Percentiles rank a stretch among this genome's conserved stretches.
Evolutionary conservation across 2,113 vertebrate genomes (phyloP).

Genomic region (Ascaphus truei): DNA sequence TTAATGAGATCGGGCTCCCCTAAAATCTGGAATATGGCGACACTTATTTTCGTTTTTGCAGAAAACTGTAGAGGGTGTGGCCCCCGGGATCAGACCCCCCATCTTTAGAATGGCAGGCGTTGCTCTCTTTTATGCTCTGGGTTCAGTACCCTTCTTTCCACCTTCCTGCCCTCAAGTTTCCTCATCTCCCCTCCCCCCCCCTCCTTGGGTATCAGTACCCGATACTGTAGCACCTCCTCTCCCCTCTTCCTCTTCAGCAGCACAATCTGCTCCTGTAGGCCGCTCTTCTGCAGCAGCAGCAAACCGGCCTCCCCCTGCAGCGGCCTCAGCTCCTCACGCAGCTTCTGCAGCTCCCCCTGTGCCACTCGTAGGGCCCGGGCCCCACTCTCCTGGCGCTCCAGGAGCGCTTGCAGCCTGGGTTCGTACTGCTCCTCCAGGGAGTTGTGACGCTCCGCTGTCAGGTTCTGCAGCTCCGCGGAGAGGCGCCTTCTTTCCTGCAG

Average conservation of each 20-base stretch:
- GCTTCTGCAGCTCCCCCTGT: constrained; percentile 71
- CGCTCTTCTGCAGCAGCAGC: constrained; percentile 70
- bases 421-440: constrained; percentile 83
- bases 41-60: no score
- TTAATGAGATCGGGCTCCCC: no score
- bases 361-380: constrained; percentile 64
- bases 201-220: constrained; percentile 71
- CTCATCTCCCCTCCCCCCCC: no score
- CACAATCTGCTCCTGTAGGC: constrained; percentile 78
- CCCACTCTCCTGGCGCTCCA: constrained; percentile 72
- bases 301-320: constrained; percentile 71
- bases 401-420: constrained; percentile 76
- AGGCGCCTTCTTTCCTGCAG: constrained; percentile 70
- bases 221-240: constrained; percentile 75
- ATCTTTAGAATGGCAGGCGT: no score
- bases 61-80: no score
- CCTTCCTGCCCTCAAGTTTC: no score
- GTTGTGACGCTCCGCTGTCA: constrained; percentile 72
- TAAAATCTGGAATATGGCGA: no score
- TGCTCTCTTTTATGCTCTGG: no score
- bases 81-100: no score
- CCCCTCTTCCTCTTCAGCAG: constrained; percentile 70
- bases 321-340: constrained; percentile 72
- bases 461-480: constrained; percentile 78
- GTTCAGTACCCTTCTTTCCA: no score